Evolutionary conservation across 2,888 invertebrate species (phyloP), one percentile per base, ranked within the genome.

Genomic region (Marasmarcha lunaedactyla): DNA sequence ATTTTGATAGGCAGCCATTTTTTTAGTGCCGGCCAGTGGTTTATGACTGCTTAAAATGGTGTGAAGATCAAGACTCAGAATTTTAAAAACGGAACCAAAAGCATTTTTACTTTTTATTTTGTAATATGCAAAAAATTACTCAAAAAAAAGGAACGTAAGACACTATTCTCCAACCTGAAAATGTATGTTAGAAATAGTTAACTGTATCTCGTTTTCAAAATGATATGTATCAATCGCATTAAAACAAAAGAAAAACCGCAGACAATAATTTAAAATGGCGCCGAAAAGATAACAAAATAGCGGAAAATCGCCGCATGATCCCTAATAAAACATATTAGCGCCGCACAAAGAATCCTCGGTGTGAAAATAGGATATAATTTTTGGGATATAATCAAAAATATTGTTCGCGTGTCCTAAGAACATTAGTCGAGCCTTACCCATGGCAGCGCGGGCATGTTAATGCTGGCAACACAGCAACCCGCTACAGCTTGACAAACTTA

Each of bases 331-430:
- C 30, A 30, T 20, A 20, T 20, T 20, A 20, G 3, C 4, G n/a
- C 39, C 52, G 57, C 58, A 55, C 55, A 59, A 54, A 55, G 57
- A 63, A 62, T 68, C 13, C 34, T 34, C 14, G 69, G 83, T 78
- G 83, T 79, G 79, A 83, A n/a, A 83, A 79, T 78, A 67, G 78
- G 73, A 74, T 78, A 79, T 77, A 77, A 81, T 79, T 81, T 79
- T 73, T 73, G 77, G 69, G 70, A 72, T 68, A 78, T 81, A 77
- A 79, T 81, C 78, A 74, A 79, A 73, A 71, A 81, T 74, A 67
- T 62, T 59, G 74, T 66, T 83, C 63, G 83, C 83, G 83, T 83
- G 83, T 71, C 78, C 71, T 61, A 54, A 56, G 71, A 72, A 68
- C 77, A 83, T 83, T 83, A 83, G 67, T 48, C 48, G 53, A n/a